These are phyloP conservation scores for Drosophila biarmipes DNA, from an alignment of 1,140 invertebrate genomes.

Conservation along the genomic window DNA sequence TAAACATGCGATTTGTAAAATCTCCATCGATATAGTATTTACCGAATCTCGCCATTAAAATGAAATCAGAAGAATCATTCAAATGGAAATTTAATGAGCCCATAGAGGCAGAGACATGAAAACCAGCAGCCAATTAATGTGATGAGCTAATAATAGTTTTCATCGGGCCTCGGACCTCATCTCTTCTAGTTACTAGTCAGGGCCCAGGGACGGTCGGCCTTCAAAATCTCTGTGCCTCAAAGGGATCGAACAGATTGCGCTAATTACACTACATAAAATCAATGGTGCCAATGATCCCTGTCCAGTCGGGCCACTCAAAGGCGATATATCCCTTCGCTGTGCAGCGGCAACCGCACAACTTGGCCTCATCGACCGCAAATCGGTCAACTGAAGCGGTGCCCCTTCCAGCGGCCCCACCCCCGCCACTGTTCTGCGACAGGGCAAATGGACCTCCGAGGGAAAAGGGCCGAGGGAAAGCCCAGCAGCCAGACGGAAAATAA, in stretches of 20 bases:
- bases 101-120: not conserved
- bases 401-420: not conserved
- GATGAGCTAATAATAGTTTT: constrained; percentile 5
- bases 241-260: constrained; percentile 44
- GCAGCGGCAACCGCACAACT: constrained; percentile 33
- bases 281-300: constrained; percentile 42
- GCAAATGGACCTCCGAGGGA: constrained; percentile 50
- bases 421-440: constrained; percentile 19
- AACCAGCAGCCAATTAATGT: not conserved
- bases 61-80: not conserved
- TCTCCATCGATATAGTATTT: not conserved
- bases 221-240: not conserved
- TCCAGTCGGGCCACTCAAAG: not conserved
- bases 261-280: constrained; percentile 57
- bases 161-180: not conserved
- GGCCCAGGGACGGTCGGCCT: constrained; percentile 2
- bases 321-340: not conserved
- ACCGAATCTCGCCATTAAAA: not conserved
- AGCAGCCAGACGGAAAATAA: constrained; percentile 10
- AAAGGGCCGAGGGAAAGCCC: constrained; percentile 5
- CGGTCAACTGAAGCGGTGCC: constrained; percentile 55
- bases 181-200: not conserved
- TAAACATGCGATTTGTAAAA: not conserved
- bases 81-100: not conserved
- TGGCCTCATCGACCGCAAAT: constrained; percentile 63